Evolutionary conservation across 1,140 invertebrate species (phyloP), one percentile per base, ranked within the genome.

Genomic region (Phenacoccus solenopsis): DNA sequence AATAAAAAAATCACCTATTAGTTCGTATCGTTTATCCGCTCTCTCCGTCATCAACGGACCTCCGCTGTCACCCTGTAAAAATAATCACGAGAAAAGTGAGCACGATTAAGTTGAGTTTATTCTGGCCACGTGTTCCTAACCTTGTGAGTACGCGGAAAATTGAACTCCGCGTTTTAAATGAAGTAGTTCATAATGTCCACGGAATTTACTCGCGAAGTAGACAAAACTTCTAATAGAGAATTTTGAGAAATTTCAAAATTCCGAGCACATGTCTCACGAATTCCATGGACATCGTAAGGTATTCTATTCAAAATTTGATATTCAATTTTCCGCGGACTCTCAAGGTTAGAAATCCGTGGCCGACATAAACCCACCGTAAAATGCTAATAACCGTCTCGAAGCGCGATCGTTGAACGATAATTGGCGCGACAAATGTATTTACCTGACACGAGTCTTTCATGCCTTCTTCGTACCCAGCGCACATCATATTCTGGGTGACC

Each of bases 401-500:
- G n/a, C n/a, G n/a, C n/a, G n/a, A n/a, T n/a, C 9, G 32, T 38
- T 21, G 49, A 5, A 22, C 59, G n/a, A 20, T 16, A 27, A 7
- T 25, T 9, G 5, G 12, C 5, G 28, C 9, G 25, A 64, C 20
- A 64, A 27, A 64, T 25, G 4, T 25, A 64, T 73, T 78, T 79
- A 90, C 89, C 82, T 94, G 91, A 76, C 91, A 94, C 27, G 90
- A 89, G 78, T 94, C 91, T 74, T 87, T 91, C 59, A 85, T 81
- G 12, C 91, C 91, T 5, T 81, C 80, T 20, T 87, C 84, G 76
- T 90, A 90, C 10, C 90, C 91, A 24, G 90, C 91, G 76, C 91
- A 94, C 76, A 93, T 74, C 90, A 91, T 92, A 75, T 91, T 91
- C 72, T 90, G 86, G 0, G 89, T 89, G 69, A 93, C 93, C 86